Evolutionary conservation across 2,888 invertebrate species (phyloP).

Genomic region (Acronicta aceris): DNA sequence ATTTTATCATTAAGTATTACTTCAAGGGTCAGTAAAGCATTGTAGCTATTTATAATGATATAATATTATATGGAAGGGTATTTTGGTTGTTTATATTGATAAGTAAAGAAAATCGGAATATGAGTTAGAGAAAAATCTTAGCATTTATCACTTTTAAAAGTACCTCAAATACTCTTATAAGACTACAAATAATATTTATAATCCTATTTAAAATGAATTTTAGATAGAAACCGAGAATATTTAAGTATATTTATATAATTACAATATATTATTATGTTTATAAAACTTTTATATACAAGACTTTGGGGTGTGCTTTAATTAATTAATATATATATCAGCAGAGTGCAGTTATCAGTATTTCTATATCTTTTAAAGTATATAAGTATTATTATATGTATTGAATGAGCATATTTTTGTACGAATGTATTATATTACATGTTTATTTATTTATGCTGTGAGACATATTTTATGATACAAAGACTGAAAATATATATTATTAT

Average conservation of each 20-base stretch:
- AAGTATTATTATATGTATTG: conserved; percentile 55
- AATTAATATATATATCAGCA: conserved; percentile 64
- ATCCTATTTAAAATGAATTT: conserved; percentile 15
- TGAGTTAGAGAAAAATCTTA: conserved; percentile 57
- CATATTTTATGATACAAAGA: conserved; percentile 48
- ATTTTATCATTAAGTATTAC: not conserved
- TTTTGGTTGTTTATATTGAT: conserved; percentile 29
- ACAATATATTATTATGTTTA: conserved; percentile 59
- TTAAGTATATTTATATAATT: conserved; percentile 57
- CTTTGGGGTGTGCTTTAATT: conserved; percentile 87
- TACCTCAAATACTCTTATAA: conserved; percentile 76
- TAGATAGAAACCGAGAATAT: conserved; percentile 34
- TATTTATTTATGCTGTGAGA: conserved; percentile 43
- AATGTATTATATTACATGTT: conserved; percentile 41
- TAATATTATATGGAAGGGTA: conserved; percentile 3
- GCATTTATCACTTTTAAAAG: conserved; percentile 58
- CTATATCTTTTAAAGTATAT: conserved; percentile 36
- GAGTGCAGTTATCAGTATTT: conserved; percentile 39
- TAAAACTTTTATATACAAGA: conserved; percentile 60
- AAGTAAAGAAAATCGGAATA: conserved; percentile 42
- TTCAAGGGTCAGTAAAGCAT: conserved; percentile 33
- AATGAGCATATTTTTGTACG: conserved; percentile 43
- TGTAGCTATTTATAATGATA: conserved; percentile 11
- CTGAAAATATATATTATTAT: conserved; percentile 51
- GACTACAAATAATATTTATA: conserved; percentile 15